Evolutionary conservation across 2,113 vertebrate genomes (phyloP).

Genomic region (Ciconia maguari): DNA sequence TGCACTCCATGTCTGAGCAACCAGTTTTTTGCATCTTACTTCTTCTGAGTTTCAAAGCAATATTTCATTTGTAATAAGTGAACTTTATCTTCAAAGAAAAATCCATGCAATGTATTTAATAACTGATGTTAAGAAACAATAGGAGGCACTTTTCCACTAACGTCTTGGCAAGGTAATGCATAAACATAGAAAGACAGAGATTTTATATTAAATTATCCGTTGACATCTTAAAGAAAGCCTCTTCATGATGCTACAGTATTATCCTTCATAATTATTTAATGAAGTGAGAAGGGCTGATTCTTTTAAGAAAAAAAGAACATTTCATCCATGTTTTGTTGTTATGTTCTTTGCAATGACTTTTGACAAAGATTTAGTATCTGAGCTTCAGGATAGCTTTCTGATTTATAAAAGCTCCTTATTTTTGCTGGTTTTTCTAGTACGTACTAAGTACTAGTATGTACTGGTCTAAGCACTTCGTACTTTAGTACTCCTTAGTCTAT

Average conservation of each 20-base stretch:
- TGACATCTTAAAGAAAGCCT: not conserved
- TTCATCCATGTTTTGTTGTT: not conserved
- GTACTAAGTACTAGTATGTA: not conserved
- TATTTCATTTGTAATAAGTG: not conserved
- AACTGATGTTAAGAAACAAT: not conserved
- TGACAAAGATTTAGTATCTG: not conserved
- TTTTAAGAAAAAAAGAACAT: not conserved
- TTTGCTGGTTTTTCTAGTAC: not conserved
- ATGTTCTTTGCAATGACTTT: not conserved
- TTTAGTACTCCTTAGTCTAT: not conserved
- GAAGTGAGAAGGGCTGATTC: not conserved
- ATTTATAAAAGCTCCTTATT: not conserved
- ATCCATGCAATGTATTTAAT: not conserved
- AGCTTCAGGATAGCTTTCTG: not conserved
- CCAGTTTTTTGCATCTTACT: not conserved
- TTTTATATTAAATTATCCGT: not conserved
- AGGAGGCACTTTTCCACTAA: not conserved
- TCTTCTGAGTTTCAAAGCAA: not conserved
- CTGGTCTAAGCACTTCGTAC: not conserved
- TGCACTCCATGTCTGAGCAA: not conserved
- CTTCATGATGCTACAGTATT: not conserved
- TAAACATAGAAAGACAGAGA: not conserved
- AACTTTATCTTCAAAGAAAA: not conserved
- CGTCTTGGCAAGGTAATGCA: not conserved
- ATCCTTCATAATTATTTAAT: not conserved